These are phyloP conservation scores for Dipodomys merriami DNA, from an alignment of 2,113 vertebrate genomes.

Conservation along the genomic window DNA sequence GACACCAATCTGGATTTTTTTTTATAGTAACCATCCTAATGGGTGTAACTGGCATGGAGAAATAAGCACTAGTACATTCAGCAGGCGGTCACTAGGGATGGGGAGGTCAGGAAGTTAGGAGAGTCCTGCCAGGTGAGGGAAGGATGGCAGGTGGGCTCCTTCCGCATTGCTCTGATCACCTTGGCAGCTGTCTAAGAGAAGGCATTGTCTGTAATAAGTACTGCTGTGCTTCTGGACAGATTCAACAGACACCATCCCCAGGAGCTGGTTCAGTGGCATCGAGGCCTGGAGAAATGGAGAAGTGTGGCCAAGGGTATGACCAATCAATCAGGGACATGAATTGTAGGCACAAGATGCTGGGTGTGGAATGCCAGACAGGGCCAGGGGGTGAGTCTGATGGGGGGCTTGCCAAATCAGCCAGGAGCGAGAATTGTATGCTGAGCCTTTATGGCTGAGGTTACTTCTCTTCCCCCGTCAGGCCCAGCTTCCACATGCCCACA, in stretches of 20 bases:
- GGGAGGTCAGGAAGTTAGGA: background rate
- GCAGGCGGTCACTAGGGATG: background rate
- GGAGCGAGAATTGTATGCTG: too few relatives aligned
- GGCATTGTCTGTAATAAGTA: too few relatives aligned
- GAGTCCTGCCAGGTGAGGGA: background rate
- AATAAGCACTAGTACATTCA: background rate
- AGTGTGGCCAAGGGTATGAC: too few relatives aligned
- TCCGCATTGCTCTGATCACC: background rate
- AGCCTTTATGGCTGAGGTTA: background rate
- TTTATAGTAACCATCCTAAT: background rate
- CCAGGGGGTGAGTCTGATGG: rapidly evolving
- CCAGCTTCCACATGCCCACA: background rate
- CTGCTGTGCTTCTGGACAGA: too few relatives aligned
- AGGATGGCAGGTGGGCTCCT: background rate
- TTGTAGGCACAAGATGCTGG: too few relatives aligned
- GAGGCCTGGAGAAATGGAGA: too few relatives aligned
- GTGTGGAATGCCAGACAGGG: background rate
- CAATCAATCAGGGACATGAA: too few relatives aligned
- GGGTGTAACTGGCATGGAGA: too few relatives aligned
- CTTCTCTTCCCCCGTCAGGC: background rate
- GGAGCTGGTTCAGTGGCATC: too few relatives aligned
- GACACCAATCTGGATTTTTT: background rate
- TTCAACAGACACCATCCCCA: too few relatives aligned
- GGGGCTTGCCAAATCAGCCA: too few relatives aligned
- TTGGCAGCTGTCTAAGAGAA: background rate